Evolutionary conservation across 2,113 vertebrate genomes (phyloP).

Genomic region (Rhynchomys soricoides): DNA sequence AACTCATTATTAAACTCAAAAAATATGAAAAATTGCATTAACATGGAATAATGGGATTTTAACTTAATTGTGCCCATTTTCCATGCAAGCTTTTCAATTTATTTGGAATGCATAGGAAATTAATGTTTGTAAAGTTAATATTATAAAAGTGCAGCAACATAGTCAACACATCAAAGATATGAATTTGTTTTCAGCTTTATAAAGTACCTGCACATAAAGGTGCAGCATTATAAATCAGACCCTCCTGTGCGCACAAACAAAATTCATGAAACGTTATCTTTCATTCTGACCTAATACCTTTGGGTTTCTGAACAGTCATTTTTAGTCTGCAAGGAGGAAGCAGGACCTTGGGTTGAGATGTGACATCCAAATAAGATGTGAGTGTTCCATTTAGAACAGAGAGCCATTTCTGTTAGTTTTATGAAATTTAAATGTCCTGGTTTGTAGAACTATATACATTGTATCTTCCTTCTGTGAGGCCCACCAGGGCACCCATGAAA

Average conservation of each 20-base stretch:
- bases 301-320: not conserved
- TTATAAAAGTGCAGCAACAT: not conserved
- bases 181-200: conserved; percentile 39
- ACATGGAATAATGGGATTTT: not conserved
- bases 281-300: conserved; percentile 22
- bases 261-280: not conserved
- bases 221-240: conserved; percentile 15
- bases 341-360: conserved; percentile 14
- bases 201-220: conserved; percentile 13
- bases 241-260: not conserved
- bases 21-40: not conserved
- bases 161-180: not conserved
- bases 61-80: conserved; percentile 44
- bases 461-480: conserved; percentile 64
- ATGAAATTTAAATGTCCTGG: conserved; percentile 76
- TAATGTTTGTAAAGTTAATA: not conserved
- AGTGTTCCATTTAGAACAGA: not conserved
- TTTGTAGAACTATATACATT: conserved; percentile 71
- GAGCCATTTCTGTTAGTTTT: conserved; percentile 52
- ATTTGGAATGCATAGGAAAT: conserved; percentile 20
- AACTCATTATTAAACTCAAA: not conserved
- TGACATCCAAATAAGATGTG: not conserved
- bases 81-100: not conserved
- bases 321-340: not conserved
- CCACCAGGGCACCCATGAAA: conserved; percentile 73